These are phyloP conservation scores for Heteractis magnifica DNA, from an alignment of 92 coral and sea anemone species.

Conservation along the genomic window DNA sequence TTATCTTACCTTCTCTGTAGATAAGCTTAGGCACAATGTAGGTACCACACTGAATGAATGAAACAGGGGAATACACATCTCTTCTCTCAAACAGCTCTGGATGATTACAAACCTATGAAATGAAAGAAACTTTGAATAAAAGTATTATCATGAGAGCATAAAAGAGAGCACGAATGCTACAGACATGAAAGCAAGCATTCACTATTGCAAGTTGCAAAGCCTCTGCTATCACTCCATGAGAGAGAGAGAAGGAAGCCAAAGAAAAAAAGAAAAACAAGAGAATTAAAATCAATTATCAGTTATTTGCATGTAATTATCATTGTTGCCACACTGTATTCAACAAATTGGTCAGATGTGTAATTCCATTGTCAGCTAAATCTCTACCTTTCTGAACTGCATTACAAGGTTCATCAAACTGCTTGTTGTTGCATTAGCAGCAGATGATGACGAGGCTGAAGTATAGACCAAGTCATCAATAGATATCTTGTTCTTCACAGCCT, in stretches of 20 bases:
- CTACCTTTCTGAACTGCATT: conserved; percentile 98
- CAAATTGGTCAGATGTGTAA: background rate
- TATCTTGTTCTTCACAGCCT: conserved; percentile 91
- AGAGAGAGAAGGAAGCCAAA: background rate
- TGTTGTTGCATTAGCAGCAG: conserved; percentile 84
- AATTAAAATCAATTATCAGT: background rate
- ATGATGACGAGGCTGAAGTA: conserved; percentile 82
- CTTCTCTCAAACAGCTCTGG: conserved; percentile 97
- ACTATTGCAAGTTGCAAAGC: too few species aligned
- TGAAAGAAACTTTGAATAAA: background rate
- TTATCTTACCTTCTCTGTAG: conserved; percentile 72
- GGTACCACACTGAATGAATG: conserved; percentile 59
- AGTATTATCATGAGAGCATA: too few species aligned
- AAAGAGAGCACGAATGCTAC: background rate
- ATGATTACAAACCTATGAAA: conserved; percentile 89
- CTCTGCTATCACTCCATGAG: background rate
- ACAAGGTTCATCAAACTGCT: conserved; percentile 96
- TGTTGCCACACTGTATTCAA: too few species aligned
- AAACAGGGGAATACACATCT: conserved; percentile 88
- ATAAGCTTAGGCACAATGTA: conserved; percentile 85
- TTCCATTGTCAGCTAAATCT: background rate
- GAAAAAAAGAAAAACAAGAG: background rate
- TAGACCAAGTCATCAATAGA: conserved; percentile 97
- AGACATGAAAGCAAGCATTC: background rate
- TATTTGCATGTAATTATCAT: too few species aligned